Conservation (phyloP, 2,113 vertebrate genomes). For the Carassius gibelio region DNA sequence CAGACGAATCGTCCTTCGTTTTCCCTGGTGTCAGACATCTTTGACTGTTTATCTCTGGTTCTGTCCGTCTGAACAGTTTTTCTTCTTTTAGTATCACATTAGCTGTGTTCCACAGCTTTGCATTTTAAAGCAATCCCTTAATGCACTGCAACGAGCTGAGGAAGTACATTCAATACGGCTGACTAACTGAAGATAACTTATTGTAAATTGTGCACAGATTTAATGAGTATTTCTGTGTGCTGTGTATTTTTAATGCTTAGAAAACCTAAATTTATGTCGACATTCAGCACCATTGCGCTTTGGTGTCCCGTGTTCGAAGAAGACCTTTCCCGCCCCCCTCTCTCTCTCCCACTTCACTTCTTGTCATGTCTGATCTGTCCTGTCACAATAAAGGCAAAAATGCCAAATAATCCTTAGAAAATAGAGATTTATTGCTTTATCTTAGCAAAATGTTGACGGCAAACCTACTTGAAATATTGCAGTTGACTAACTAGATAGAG, state of each 20-base stretch:
- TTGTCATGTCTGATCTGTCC: too few relatives aligned
- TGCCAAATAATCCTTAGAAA: not conserved
- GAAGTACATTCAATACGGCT: not conserved
- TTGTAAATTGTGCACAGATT: not conserved
- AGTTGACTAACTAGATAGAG: too few relatives aligned
- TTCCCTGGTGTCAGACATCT: constrained; percentile 4
- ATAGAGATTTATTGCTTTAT: too few relatives aligned
- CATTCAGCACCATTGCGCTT: too few relatives aligned
- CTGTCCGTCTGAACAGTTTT: not conserved
- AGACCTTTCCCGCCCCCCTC: too few relatives aligned
- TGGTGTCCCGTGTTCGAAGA: too few relatives aligned
- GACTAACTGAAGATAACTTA: not conserved
- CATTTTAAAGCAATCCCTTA: not conserved
- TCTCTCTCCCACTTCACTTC: too few relatives aligned
- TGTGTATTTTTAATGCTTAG: not conserved
- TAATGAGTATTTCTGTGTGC: not conserved
- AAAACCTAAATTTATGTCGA: too few relatives aligned
- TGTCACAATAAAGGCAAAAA: too few relatives aligned
- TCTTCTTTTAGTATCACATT: not conserved
- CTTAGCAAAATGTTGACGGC: too few relatives aligned
- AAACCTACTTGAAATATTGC: too few relatives aligned
- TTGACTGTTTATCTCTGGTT: constrained; percentile 14
- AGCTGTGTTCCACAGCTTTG: not conserved
- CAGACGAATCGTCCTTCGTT: constrained; percentile 17
- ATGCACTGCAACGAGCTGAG: not conserved